Conservation (phyloP, 2,888 invertebrate genomes). For the Chrysolina americana region DNA sequence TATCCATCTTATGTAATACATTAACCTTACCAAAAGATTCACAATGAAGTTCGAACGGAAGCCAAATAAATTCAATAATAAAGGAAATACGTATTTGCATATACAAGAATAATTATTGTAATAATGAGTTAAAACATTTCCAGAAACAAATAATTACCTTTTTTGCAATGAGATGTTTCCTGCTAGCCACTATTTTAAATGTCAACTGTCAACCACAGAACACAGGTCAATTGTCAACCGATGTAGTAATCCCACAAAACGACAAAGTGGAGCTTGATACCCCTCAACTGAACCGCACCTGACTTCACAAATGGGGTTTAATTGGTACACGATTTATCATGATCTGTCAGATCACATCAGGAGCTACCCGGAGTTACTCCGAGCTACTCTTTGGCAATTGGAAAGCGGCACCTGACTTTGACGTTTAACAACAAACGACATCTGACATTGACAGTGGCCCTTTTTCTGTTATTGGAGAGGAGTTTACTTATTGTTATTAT, state of each 20-base stretch:
- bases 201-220: no score
- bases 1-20: conserved; percentile 2
- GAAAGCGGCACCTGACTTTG: background rate
- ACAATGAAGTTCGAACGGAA: background rate
- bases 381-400: no score
- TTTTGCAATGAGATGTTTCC: no score
- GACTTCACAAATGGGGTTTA: no score
- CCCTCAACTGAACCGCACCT: no score
- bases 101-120: background rate
- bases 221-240: no score
- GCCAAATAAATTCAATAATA: background rate
- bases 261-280: no score
- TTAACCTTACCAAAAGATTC: background rate
- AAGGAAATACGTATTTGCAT: background rate
- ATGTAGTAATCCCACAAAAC: no score
- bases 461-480: conserved; percentile 8
- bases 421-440: background rate
- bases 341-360: no score
- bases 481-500: conserved; percentile 10
- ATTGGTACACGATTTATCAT: background rate
- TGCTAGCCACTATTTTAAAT: no score
- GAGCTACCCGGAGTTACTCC: no score
- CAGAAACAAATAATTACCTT: no score
- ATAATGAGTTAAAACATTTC: background rate
- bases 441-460: background rate